Evolutionary conservation across 2,797 vertebrate species (phyloP), one percentile per base, ranked within the genome.

Genomic region (Ctenopoma kingsleyae): DNA sequence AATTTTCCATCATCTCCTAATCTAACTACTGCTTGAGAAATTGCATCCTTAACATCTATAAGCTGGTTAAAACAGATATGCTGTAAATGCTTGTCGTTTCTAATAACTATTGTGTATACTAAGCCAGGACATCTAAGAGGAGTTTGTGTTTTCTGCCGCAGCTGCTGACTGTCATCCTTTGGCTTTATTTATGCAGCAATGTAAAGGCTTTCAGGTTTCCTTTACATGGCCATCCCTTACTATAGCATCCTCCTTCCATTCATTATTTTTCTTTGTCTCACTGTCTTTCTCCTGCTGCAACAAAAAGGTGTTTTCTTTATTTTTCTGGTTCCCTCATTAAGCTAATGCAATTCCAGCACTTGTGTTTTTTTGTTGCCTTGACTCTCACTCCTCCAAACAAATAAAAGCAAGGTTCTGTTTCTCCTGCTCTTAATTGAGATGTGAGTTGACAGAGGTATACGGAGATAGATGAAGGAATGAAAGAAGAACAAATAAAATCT

Each of bases 251-350:
- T 44, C 10, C 54, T 61, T 79, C 70, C 57, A 67, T 76, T 13
- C 30, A 32, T 5, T 22, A 27, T 70, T 61, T 63, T 6, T 32
- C 17, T 53, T 56, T 56, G 32, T 65, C 41, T 66, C 6, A 40
- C 15, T 58, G 15, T 70, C 57, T 32, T 68, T 32, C 55, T 47
- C 9, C 44, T 20, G 20, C 64, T 19, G 38, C n/a, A 56, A 64
- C 65, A 64, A 59, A 12, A 51, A 78, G 43, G 19, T 38, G 71
- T 73, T 68, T 50, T 85, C 81, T 87, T 76, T 79, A 68, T 84
- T 73, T 32, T 72, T 59, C 47, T 55, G 49, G 27, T 58, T 25
- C 59, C 58, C 77, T 90, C 80, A 82, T 89, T 90, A 76, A 73
- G 70, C 67, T 84, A 84, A 83, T 83, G 72, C 46, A 76, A 77